Evolutionary conservation across 2,113 vertebrate species (phyloP).

Genomic region (Pteropus alecto): DNA sequence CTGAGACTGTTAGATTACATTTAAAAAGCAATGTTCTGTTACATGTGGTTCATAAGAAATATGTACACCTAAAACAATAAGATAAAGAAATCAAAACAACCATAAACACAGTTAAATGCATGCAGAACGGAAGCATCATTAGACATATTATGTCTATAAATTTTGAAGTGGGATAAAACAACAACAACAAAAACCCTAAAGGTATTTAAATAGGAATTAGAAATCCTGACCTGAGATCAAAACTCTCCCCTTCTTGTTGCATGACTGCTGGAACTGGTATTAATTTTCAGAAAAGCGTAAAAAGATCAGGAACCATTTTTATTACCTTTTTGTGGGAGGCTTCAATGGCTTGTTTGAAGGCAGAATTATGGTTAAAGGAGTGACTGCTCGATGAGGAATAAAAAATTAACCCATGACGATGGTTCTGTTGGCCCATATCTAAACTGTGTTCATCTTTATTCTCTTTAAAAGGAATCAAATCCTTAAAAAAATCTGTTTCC

Average conservation of each 20-base stretch:
- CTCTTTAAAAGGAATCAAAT: conserved; percentile 66
- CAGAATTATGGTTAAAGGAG: background rate
- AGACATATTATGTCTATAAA: background rate
- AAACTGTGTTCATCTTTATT: accelerated
- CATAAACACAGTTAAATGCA: background rate
- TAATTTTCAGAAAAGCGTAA: background rate
- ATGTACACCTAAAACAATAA: background rate
- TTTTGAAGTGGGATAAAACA: background rate
- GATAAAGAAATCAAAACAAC: background rate
- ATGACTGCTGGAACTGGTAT: background rate
- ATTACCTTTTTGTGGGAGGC: conserved; percentile 88
- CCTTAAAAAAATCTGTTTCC: conserved; percentile 78
- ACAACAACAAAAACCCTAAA: background rate
- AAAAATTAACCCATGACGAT: conserved; percentile 71
- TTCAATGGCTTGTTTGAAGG: conserved; percentile 84
- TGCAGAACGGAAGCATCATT: background rate
- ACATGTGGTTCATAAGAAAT: background rate
- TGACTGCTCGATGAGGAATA: background rate
- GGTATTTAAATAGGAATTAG: background rate
- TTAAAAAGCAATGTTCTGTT: background rate
- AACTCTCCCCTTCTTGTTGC: background rate
- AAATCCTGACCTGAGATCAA: background rate
- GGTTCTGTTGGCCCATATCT: accelerated
- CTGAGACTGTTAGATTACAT: background rate
- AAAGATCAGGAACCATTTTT: background rate